Conservation (phyloP, 1,140 invertebrate species). For the Brachionus rotundiformis region DNA sequence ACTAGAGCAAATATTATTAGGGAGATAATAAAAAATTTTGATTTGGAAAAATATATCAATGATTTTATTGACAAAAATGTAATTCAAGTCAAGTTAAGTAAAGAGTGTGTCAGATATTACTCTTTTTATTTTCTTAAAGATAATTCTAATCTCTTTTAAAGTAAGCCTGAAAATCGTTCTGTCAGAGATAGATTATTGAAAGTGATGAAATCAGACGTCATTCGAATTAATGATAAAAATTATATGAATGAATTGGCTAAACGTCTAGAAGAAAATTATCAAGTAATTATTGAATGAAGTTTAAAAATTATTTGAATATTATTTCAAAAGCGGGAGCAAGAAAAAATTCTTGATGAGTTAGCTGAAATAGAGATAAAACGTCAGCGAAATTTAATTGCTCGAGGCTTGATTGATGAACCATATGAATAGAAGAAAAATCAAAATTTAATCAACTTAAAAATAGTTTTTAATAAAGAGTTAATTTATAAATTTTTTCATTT, state of each 20-base stretch:
- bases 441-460: not conserved
- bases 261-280: conserved; percentile 26
- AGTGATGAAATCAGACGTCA: conserved; percentile 45
- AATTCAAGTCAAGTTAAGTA: conserved; percentile 4
- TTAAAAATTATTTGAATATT: not conserved
- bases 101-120: conserved; percentile 28
- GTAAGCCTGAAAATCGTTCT: conserved; percentile 2
- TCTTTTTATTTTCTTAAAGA: not conserved
- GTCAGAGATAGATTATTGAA: conserved; percentile 34
- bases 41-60: conserved; percentile 10
- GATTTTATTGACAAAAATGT: conserved; percentile 3
- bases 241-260: conserved; percentile 32
- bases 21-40: conserved; percentile 45
- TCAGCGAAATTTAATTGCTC: conserved; percentile 14
- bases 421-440: not conserved
- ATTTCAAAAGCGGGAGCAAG: not conserved
- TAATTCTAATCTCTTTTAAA: not conserved
- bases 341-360: conserved; percentile 11
- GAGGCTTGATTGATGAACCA: conserved; percentile 11
- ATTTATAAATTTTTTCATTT: too few species aligned
- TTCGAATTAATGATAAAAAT: conserved; percentile 45
- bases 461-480: too few species aligned
- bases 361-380: conserved; percentile 35
- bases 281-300: not conserved
- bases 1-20: conserved; percentile 22